These are phyloP conservation scores for Hoplodrina blanda DNA, from an alignment of 2,888 invertebrate genomes.

Conservation along the genomic window DNA sequence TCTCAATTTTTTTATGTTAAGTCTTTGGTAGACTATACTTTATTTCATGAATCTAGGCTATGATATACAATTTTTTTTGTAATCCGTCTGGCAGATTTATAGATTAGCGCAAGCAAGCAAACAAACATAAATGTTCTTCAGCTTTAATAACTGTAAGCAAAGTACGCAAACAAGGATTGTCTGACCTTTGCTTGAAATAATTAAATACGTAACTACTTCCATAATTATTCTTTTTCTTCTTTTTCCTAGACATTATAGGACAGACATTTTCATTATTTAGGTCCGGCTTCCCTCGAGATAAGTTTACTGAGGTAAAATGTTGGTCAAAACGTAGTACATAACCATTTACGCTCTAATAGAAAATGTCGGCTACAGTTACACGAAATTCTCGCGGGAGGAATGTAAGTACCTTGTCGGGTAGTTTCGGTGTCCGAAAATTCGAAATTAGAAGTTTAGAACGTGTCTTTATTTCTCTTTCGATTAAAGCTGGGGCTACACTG, in stretches of 20 bases:
- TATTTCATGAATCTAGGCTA: no score
- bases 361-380: conserved; percentile 16
- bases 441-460: conserved; percentile 24
- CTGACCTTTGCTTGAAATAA: background rate
- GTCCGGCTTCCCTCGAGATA: conserved; percentile 24
- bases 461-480: background rate
- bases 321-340: conserved; percentile 11
- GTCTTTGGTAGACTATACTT: no score
- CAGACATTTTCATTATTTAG: conserved; percentile 8
- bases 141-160: background rate
- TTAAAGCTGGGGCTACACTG: no score
- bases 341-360: conserved; percentile 15
- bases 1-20: background rate
- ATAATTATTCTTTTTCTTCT: background rate
- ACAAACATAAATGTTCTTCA: no score
- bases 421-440: conserved; percentile 17
- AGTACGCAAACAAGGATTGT: background rate
- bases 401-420: background rate
- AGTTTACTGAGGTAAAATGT: conserved; percentile 12
- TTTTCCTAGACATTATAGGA: background rate
- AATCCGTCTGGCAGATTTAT: no score
- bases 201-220: background rate
- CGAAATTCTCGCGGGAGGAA: conserved; percentile 8
- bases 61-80: no score
- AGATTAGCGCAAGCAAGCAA: no score